These are phyloP conservation scores for Hippocampus mohnikei DNA, from an alignment of 2,113 vertebrate species.

Conservation along the genomic window DNA sequence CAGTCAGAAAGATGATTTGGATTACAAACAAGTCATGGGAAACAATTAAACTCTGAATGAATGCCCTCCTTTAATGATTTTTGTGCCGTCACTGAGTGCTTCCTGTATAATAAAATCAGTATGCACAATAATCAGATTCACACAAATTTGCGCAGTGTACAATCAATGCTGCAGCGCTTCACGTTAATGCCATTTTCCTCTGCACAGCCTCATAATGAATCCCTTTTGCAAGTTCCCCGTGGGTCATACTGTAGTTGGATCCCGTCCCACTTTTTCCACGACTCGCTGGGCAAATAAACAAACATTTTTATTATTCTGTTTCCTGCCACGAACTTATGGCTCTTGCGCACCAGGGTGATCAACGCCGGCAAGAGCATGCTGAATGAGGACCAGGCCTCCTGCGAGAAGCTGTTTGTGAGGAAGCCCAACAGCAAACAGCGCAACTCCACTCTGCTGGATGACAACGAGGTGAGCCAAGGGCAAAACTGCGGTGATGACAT, in stretches of 20 bases:
- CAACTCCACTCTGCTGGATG: slow-evolving; percentile 64
- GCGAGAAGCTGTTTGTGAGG: slow-evolving; percentile 86
- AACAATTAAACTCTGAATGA: background rate
- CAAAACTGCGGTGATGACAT: background rate
- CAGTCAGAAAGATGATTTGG: no score
- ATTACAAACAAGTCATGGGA: no score
- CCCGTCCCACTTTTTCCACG: slow-evolving; percentile 28
- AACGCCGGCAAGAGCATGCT: slow-evolving; percentile 97
- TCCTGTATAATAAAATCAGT: background rate
- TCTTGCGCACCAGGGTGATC: slow-evolving; percentile 80
- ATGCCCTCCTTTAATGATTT: background rate
- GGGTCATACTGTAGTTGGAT: slow-evolving; percentile 36
- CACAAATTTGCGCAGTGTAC: background rate
- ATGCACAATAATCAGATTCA: background rate
- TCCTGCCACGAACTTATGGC: slow-evolving; percentile 1
- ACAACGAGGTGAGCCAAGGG: slow-evolving; percentile 65
- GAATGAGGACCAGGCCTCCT: slow-evolving; percentile 96
- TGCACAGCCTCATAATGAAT: slow-evolving; percentile 48
- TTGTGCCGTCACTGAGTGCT: background rate
- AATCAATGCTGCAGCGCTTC: slow-evolving; percentile 34
- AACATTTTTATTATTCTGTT: slow-evolving; percentile 19
- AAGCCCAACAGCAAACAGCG: slow-evolving; percentile 70
- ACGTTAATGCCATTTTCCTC: slow-evolving; percentile 49
- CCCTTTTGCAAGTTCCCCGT: slow-evolving; percentile 37
- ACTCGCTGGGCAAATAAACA: background rate